Conservation (phyloP, 2,113 vertebrate genomes). For the Clarias macrocephalus region DNA sequence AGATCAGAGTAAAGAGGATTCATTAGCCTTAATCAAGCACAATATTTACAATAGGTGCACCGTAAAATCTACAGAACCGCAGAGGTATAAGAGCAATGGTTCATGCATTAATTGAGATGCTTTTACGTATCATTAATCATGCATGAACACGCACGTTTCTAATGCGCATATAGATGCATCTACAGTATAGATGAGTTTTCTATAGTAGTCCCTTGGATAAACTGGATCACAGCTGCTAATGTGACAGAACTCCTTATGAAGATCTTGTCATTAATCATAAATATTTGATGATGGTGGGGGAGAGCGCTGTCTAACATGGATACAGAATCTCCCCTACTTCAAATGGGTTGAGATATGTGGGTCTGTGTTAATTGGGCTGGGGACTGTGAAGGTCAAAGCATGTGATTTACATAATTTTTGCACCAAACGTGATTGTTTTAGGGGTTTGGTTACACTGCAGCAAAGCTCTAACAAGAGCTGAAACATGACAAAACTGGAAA, state of each 20-base stretch:
- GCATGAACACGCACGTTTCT: neutral
- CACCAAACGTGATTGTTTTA: neutral
- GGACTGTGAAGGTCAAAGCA: neutral
- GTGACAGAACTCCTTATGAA: neutral
- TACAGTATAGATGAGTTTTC: too few species aligned
- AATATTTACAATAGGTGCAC: neutral
- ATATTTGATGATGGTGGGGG: neutral
- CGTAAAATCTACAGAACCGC: constrained; percentile 9
- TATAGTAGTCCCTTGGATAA: neutral
- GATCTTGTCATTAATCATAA: neutral
- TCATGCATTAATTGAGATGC: constrained; percentile 48
- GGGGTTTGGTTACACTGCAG: neutral
- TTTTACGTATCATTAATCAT: neutral
- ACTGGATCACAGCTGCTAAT: neutral
- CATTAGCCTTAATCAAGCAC: constrained; percentile 17
- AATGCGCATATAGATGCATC: neutral
- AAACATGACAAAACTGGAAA: neutral
- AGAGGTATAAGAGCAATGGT: constrained; percentile 37
- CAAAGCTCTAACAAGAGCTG: neutral
- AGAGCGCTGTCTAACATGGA: neutral
- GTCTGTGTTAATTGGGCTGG: too few species aligned
- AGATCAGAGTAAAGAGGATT: neutral
- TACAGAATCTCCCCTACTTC: neutral
- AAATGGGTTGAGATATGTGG: neutral
- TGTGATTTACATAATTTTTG: neutral